Evolutionary conservation across 1,140 invertebrate species (phyloP), one percentile per base, ranked within the genome.

Genomic region (Penaeus japonicus): DNA sequence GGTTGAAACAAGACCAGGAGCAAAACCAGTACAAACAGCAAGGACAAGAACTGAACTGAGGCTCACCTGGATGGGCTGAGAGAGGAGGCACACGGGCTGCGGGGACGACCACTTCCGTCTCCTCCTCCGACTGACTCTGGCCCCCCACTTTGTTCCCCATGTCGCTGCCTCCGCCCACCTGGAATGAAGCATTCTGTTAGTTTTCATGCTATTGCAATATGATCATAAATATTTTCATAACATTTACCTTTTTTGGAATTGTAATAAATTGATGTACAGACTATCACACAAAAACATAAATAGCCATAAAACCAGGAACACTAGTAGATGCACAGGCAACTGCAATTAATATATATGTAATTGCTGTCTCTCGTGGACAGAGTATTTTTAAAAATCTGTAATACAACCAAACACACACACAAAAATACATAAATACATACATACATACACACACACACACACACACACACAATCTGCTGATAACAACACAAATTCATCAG

Each of bases 1-100:
- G 35, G 20, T 4, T 5, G 24, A 2, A 77, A 77, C 4, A 20
- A 22, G 35, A 32, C 0, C 30, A 32, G 35, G 47, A 47, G 15
- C 10, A 15, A 1, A 15, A 47, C 47, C 47, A 0, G 10, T 15
- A 12, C 7, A 4, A 47, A 47, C 47, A 15, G 47, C 47, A 5
- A 15, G 15, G 47, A 12, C 32, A 17, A 4, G 5, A 47, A n/a
- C 22, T 18, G 55, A 57, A 32, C 39, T 32, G n/a, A 47, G 30
- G 80, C 81, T 55, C 78, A 84, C 89, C 85, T 90, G 85, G 89
- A 53, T 77, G 79, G 20, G 70, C 62, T 27, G 89, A 75, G 82
- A 85, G 85, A 30, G 86, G 89, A 18, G 86, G 89, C n/a, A 88
- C 89, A n/a, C 86, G 81, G 59, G 92, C 95, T 95, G 89, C 93